Conservation (phyloP, 2,113 vertebrate genomes). For the Alethe castanea region DNA sequence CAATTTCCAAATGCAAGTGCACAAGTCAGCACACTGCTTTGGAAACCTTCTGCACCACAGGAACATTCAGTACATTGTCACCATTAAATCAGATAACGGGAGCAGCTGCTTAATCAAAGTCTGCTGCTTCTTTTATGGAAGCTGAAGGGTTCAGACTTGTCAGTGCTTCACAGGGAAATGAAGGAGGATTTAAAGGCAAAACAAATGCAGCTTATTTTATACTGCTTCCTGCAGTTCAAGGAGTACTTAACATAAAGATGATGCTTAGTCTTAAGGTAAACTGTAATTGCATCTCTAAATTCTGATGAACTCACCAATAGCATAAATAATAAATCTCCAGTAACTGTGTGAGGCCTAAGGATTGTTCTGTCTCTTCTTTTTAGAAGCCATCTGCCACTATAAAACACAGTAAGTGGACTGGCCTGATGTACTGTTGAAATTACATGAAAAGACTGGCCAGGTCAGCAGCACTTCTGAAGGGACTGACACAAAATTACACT, state of each 20-base stretch:
- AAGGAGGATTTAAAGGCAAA: not conserved
- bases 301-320: not conserved
- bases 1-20: not conserved
- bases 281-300: not conserved
- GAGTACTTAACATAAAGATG: not conserved
- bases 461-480: not conserved
- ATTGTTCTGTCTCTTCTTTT: not conserved
- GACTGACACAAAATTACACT: not conserved
- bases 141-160: not conserved
- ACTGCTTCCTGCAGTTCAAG: not conserved
- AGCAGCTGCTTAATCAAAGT: constrained; percentile 6
- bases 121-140: not conserved
- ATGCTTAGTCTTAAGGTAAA: not conserved
- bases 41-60: constrained; percentile 6
- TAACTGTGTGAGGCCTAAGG: not conserved
- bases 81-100: not conserved
- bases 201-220: not conserved
- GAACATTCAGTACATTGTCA: constrained; percentile 3
- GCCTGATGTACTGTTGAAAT: not conserved
- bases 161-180: not conserved
- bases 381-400: not conserved
- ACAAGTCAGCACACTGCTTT: not conserved
- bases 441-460: not conserved
- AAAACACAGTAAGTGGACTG: not conserved
- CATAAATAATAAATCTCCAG: not conserved